These are phyloP conservation scores for Harpalus rufipes DNA, from an alignment of 2,888 invertebrate genomes.

Conservation along the genomic window DNA sequence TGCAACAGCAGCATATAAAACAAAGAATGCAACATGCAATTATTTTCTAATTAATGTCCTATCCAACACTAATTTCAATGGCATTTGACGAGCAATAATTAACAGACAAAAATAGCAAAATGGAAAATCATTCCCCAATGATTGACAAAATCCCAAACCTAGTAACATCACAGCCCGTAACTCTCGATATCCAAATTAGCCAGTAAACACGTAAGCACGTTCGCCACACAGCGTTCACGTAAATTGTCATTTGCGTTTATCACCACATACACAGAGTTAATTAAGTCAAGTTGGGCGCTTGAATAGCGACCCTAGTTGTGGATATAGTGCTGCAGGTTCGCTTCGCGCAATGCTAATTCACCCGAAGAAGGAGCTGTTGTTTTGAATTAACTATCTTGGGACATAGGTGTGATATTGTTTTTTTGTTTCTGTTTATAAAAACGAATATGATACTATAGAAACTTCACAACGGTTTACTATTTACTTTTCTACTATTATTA, in stretches of 20 bases:
- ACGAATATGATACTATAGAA: not conserved
- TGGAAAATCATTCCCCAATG: not conserved
- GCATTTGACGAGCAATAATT: conserved; percentile 14
- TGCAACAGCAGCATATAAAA: not conserved
- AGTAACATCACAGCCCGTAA: not conserved
- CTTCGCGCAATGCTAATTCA: not conserved
- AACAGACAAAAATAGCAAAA: conserved; percentile 7
- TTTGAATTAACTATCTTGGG: not conserved
- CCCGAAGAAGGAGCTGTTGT: not conserved
- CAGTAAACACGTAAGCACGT: conserved; percentile 34
- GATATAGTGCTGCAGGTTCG: not conserved
- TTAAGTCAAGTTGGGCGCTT: conserved; percentile 22
- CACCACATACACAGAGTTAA: conserved; percentile 31
- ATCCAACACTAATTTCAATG: conserved; percentile 18
- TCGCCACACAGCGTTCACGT: conserved; percentile 8
- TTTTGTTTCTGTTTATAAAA: not conserved
- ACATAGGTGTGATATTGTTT: not conserved
- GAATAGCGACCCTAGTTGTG: not conserved
- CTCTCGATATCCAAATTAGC: conserved; percentile 33
- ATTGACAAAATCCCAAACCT: conserved; percentile 26
- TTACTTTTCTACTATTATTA: no score
- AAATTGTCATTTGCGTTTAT: conserved; percentile 41
- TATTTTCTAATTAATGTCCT: not conserved
- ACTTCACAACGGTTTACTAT: not conserved
- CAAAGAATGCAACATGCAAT: conserved; percentile 1